Conservation (phyloP, 2,113 vertebrate genomes). For the Oncorhynchus masou region DNA sequence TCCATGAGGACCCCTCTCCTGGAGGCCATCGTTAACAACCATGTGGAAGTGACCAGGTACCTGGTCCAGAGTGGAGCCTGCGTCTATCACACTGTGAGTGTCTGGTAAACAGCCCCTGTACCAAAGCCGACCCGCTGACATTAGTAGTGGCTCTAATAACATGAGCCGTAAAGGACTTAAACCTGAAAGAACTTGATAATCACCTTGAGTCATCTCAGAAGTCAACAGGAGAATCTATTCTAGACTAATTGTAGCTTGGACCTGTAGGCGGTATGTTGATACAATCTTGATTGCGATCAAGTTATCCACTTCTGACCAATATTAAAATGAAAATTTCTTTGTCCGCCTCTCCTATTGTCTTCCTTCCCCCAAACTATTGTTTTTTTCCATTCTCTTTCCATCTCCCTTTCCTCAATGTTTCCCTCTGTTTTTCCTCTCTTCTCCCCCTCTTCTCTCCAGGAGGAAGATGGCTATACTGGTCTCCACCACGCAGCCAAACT, state of each 20-base stretch:
- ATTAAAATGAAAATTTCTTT: no score
- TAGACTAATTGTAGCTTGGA: no score
- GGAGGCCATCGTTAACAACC: conserved; percentile 86
- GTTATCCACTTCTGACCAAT: no score
- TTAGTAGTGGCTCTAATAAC: not conserved
- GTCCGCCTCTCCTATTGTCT: no score
- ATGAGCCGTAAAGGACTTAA: no score
- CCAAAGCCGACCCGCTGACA: not conserved
- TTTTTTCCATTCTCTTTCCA: not conserved
- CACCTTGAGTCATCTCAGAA: no score
- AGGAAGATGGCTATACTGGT: conserved; percentile 88
- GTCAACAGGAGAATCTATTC: no score
- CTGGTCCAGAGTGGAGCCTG: conserved; percentile 83
- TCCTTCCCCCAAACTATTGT: not conserved
- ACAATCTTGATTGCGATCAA: no score
- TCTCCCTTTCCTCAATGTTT: no score
- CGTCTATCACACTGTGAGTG: conserved; percentile 81
- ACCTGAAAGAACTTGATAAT: no score
- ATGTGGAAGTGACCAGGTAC: conserved; percentile 81
- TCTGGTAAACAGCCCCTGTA: conserved; percentile 7
- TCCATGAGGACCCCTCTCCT: conserved; percentile 83
- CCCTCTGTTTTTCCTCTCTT: not conserved
- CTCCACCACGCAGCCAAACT: conserved; percentile 90
- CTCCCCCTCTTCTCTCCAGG: conserved; percentile 60
- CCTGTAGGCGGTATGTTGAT: no score